phyloP scores from a whole-genome alignment of 2,888 invertebrate species.

The Endotricha flammealis region DNA sequence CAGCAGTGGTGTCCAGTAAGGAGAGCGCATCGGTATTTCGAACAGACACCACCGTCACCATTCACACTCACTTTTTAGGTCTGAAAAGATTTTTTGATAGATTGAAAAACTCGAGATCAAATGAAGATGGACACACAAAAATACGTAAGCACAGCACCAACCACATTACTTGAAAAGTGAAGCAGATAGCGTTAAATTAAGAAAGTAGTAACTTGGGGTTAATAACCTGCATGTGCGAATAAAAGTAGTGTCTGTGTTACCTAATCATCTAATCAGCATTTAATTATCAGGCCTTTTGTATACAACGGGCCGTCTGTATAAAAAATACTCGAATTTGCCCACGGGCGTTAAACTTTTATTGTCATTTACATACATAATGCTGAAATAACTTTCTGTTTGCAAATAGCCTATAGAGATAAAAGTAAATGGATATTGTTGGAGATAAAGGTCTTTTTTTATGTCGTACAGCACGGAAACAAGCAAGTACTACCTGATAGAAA shows the following conservation, averaged over 20 bases:
- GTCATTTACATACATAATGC: not conserved
- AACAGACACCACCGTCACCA: too few relatives aligned
- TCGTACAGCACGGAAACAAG: too few relatives aligned
- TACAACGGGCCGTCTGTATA: not conserved
- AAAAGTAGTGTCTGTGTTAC: constrained; percentile 8
- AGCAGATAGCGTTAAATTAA: not conserved
- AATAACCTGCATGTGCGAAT: constrained; percentile 7
- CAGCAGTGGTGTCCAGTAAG: too few relatives aligned
- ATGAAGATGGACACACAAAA: too few relatives aligned
- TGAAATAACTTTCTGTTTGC: not conserved
- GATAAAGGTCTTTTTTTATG: too few relatives aligned
- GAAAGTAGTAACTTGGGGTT: constrained; percentile 7
- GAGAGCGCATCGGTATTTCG: too few relatives aligned
- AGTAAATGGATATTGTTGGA: not conserved
- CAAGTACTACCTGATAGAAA: too few relatives aligned
- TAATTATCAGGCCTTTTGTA: constrained; percentile 7
- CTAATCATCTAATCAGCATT: constrained; percentile 10
- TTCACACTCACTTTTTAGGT: too few relatives aligned
- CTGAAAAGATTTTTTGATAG: too few relatives aligned
- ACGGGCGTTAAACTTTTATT: not conserved
- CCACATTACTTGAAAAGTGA: too few relatives aligned
- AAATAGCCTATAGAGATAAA: not conserved
- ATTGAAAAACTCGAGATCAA: too few relatives aligned
- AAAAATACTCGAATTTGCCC: not conserved
- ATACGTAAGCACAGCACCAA: too few relatives aligned